Evolutionary conservation across 2,888 invertebrate genomes (phyloP), one percentile per base, ranked within the genome.

Genomic region (Anthophora plumipes): DNA sequence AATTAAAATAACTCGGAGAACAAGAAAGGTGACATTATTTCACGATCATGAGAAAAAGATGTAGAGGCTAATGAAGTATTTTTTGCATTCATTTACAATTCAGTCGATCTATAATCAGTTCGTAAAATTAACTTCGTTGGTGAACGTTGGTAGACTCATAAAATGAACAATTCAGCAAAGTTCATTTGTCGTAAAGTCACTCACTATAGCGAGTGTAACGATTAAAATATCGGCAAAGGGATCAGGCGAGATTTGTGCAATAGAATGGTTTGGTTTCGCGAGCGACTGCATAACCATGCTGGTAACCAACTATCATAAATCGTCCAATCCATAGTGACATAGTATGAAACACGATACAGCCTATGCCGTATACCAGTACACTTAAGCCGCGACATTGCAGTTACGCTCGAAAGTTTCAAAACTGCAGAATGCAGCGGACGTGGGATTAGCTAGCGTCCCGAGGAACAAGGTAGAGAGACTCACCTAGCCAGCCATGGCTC

Each of bases 391-490:
- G 85, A 71, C 70, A 83, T 83, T 83, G 87, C 88, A 88, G 89
- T 92, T 90, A 90, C 88, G 85, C 76, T 79, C 77, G 89, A 91
- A 92, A 92, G 91, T 92, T 92, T 91, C 90, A 90, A 92, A 92
- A 91, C 90, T 92, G 91, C 89, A 90, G 90, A 91, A 91, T 90
- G 89, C 89, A 89, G 86, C 91, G 92, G 90, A 90, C 89, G 90
- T 87, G 88, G 90, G 92, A 92, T 92, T 92, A 92, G 89, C 90
- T 88, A 85, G 89, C 86, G 84, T 87, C 80, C 83, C 80, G 55
- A 54, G 76, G 48, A 67, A 67, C 64, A 17, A 57, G 48, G 57
- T 31, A 31, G 31, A 31, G 74, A 59, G 72, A 82, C 55, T 61
- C 46, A 63, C 71, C 61, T 61, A 69, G 55, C 57, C 72, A 63